These are phyloP conservation scores for Lasiurus borealis DNA, from an alignment of 2,113 vertebrate species.

Conservation along the genomic window DNA sequence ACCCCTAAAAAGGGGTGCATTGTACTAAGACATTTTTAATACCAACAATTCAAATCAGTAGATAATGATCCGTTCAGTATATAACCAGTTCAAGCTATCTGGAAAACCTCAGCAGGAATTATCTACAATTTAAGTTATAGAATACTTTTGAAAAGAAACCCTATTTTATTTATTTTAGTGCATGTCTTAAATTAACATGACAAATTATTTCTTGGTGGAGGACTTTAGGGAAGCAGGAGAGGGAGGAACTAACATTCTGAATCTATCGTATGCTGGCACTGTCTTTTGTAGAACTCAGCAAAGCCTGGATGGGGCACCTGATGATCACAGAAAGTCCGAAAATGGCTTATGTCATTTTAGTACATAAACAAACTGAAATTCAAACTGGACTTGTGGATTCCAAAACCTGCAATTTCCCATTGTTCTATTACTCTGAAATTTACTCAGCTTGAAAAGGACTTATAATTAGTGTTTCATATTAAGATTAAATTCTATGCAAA, in stretches of 20 bases:
- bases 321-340: background rate
- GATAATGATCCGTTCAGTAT: background rate
- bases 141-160: slow-evolving; percentile 31
- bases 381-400: slow-evolving; percentile 9
- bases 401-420: background rate
- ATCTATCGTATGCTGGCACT: background rate
- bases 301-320: background rate
- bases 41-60: slow-evolving; percentile 13
- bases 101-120: background rate
- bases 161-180: background rate
- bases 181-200: background rate
- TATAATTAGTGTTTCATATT: background rate
- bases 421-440: slow-evolving; percentile 19
- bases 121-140: slow-evolving; percentile 5
- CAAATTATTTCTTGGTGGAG: slow-evolving; percentile 35
- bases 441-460: background rate
- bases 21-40: background rate
- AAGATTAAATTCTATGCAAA: slow-evolving; percentile 26
- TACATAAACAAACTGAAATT: background rate
- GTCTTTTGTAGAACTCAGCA: background rate
- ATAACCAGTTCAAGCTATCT: background rate
- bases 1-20: background rate
- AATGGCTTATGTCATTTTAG: background rate
- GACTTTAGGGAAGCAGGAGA: background rate
- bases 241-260: background rate